Conservation (phyloP, 2,797 vertebrate species). For the Rhynchotus rufescens region DNA sequence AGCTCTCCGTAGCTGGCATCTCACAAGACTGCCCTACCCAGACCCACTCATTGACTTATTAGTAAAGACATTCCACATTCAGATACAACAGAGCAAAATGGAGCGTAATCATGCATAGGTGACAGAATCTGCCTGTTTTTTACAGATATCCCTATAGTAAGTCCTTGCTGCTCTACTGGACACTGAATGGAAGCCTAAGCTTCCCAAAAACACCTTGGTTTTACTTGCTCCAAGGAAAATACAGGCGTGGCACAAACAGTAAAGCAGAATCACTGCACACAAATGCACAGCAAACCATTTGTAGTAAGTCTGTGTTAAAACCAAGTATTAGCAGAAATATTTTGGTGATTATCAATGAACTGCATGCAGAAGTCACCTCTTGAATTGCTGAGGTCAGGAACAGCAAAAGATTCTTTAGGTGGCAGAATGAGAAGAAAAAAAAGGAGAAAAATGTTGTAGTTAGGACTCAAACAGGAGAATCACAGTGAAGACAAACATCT, state of each 20-base stretch:
- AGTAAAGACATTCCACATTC: slow-evolving; percentile 63
- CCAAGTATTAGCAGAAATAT: not conserved
- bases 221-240: not conserved
- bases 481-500: slow-evolving; percentile 32
- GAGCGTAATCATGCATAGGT: slow-evolving; percentile 65
- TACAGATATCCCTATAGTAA: not conserved
- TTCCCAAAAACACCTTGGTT: not conserved
- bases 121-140: not conserved
- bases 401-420: slow-evolving; percentile 97
- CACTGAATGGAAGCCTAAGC: not conserved
- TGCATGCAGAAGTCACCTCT: slow-evolving; percentile 96
- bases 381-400: slow-evolving; percentile 99
- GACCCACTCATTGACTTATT: slow-evolving; percentile 6
- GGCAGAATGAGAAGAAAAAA: slow-evolving; percentile 80
- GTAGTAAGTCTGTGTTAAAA: slow-evolving; percentile 48
- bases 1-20: not conserved
- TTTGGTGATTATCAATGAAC: slow-evolving; percentile 78
- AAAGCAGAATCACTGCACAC: slow-evolving; percentile 29
- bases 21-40: not conserved
- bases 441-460: slow-evolving; percentile 85
- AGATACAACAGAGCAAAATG: slow-evolving; percentile 18
- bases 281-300: slow-evolving; percentile 47
- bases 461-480: slow-evolving; percentile 76
- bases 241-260: not conserved
- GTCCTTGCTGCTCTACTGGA: not conserved